Base-by-base conservation (phyloP, 2,797 vertebrate species). In the Rallus crepitans region DNA sequence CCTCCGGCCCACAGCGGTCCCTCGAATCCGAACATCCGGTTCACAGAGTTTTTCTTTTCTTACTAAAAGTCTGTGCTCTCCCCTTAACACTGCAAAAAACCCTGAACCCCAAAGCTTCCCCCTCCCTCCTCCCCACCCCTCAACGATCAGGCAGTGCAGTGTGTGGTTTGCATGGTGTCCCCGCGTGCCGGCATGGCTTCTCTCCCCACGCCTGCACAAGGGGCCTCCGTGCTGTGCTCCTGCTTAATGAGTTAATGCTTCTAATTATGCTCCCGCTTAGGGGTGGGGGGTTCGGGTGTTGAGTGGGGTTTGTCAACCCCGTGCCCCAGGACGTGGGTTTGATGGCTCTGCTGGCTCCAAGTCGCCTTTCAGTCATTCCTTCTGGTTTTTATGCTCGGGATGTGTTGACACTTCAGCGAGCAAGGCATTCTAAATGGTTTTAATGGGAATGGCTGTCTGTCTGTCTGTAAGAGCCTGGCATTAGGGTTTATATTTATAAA, bases 31-130 rank as follows among this genome's bases (percentile, higher is more conserved):
- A 83, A 35, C 2, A 1, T 37, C 53, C 39, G 52, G 11, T 30
- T 87, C 55, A 9, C 28, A 15, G 27, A 47, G 8, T 15, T 42
- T 61, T 27, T 53, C 31, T 23, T 42, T 79, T 56, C 3, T 28
- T 31, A 60, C 47, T 27, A 11, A 35, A 15, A 57, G 18, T 25
- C 4, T 0, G 0, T 1, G 1, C 5, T 42, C 17, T 42, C 15
- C 3, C n/a, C 69, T 6, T 69, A 21, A 12, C 0, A 1, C 11
- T 9, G 60, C 17, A 7, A 30, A 33, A 56, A 59, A 28, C 6
- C 8, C 11, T 3, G 10, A 25, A 7, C 4, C 17, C 21, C 6
- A 28, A 57, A 2, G 8, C 4, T 45, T 2, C 6, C 5, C 42
- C 42, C 17, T 8, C 7, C 17, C 6, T 5, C 40, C 40, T 9